A percentile compares a stretch with the other conserved stretches of the same genome.
Conservation (phyloP, 2,888 invertebrate species). For the Melitaea athalia region DNA sequence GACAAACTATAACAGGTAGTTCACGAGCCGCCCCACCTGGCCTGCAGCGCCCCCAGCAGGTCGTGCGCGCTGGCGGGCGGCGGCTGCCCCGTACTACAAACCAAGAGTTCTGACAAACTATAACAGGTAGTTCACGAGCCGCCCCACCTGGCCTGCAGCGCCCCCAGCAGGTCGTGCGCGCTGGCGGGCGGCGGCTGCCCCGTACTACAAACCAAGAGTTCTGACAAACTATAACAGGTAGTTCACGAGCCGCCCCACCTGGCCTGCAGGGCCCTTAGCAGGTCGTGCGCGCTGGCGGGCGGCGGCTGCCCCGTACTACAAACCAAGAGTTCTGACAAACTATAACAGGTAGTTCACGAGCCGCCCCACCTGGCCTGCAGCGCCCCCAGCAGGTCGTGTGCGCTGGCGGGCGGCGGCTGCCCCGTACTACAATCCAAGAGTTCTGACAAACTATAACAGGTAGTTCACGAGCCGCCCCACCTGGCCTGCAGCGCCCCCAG, state of each 20-base stretch:
- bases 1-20: too few relatives aligned
- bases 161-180: constrained; percentile 55
- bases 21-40: constrained; percentile 49
- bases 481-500: constrained; percentile 56
- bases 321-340: too few relatives aligned
- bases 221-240: too few relatives aligned
- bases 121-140: too few relatives aligned
- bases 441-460: too few relatives aligned
- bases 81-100: too few relatives aligned
- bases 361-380: constrained; percentile 54
- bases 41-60: constrained; percentile 55
- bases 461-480: constrained; percentile 41
- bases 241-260: constrained; percentile 48
- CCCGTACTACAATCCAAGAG: too few relatives aligned
- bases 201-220: too few relatives aligned
- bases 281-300: constrained; percentile 53
- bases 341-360: too few relatives aligned
- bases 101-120: too few relatives aligned
- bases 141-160: constrained; percentile 55
- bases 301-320: constrained; percentile 46
- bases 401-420: constrained; percentile 49
- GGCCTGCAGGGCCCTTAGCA: constrained; percentile 55
- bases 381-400: constrained; percentile 56
- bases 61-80: constrained; percentile 54
- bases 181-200: constrained; percentile 49